Conservation (phyloP, 2,888 invertebrate species). For the Empis stercorea region DNA sequence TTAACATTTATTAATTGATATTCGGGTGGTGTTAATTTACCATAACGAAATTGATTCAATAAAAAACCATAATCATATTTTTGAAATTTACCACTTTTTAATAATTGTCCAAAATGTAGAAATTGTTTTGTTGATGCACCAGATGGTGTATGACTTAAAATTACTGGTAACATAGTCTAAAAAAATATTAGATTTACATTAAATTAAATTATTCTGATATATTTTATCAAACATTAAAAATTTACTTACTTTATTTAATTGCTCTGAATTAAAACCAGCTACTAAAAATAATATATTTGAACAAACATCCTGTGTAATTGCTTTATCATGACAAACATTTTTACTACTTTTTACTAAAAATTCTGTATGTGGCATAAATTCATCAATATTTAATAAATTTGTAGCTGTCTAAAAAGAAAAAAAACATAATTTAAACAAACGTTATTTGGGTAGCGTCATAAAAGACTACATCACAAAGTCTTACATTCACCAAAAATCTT, state of each 20-base stretch:
- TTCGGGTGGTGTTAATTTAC: slow-evolving; percentile 38
- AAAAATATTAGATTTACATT: background rate
- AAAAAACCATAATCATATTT: slow-evolving; percentile 36
- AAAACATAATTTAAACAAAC: no score
- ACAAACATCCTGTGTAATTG: slow-evolving; percentile 42
- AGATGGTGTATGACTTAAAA: slow-evolving; percentile 36
- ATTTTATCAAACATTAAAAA: no score
- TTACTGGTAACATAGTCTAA: slow-evolving; percentile 36
- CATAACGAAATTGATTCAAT: slow-evolving; percentile 39
- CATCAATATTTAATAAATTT: slow-evolving; percentile 32
- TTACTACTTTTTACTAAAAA: slow-evolving; percentile 33
- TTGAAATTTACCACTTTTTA: slow-evolving; percentile 35
- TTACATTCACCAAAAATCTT: no score
- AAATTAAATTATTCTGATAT: background rate
- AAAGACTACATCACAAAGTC: no score
- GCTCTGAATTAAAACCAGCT: slow-evolving; percentile 44
- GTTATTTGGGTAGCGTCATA: no score
- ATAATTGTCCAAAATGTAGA: slow-evolving; percentile 36
- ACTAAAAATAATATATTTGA: slow-evolving; percentile 46
- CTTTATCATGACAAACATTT: slow-evolving; percentile 39
- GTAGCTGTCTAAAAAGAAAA: slow-evolving; percentile 26
- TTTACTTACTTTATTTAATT: slow-evolving; percentile 43
- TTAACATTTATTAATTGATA: slow-evolving; percentile 41
- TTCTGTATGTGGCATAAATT: slow-evolving; percentile 34
- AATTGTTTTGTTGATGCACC: slow-evolving; percentile 36